Evolutionary conservation across 2,888 invertebrate genomes (phyloP).

Genomic region (Drosophila antonietae): DNA sequence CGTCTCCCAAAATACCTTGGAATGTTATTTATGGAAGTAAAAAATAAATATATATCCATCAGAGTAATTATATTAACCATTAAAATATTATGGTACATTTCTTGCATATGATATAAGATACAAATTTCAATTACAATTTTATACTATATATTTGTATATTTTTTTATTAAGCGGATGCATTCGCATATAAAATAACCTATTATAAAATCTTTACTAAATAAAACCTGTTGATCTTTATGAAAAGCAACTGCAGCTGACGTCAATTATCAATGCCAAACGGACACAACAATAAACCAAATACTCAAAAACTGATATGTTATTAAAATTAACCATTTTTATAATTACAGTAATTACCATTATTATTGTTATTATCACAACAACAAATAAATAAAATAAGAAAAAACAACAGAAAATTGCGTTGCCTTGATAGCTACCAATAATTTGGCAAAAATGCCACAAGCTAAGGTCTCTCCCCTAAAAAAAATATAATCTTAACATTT

Average conservation of each 20-base stretch:
- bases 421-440: conserved; percentile 51
- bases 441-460: conserved; percentile 18
- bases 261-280: conserved; percentile 34
- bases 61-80: neutral
- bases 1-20: conserved; percentile 2
- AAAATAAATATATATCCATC: too few relatives aligned
- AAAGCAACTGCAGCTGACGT: conserved; percentile 23
- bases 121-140: neutral
- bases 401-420: conserved; percentile 17
- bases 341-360: conserved; percentile 49
- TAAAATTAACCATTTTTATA: conserved; percentile 56
- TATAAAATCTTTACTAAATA: neutral
- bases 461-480: neutral
- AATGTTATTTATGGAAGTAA: too few relatives aligned
- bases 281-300: conserved; percentile 31
- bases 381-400: neutral
- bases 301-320: conserved; percentile 26
- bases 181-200: neutral
- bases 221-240: conserved; percentile 24
- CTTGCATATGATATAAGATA: neutral
- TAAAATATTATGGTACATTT: neutral
- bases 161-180: neutral
- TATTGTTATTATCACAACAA: conserved; percentile 20
- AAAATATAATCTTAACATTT: conserved; percentile 31
- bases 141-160: neutral